phyloP scores from a whole-genome alignment of 1,140 invertebrate species.

The Bicyclus anynana region DNA sequence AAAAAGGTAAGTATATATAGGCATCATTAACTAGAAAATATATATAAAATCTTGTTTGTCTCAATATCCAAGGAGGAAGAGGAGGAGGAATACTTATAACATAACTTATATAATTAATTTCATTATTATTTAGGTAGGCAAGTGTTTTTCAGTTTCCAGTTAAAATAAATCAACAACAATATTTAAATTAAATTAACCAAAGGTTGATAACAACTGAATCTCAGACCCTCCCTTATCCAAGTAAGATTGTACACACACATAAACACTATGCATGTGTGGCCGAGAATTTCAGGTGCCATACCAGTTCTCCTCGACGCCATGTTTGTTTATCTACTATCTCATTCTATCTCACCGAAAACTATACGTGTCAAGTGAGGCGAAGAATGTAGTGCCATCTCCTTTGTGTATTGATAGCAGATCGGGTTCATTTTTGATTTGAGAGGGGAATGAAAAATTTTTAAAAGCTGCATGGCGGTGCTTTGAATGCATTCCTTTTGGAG shows the following conservation, averaged over 20 bases:
- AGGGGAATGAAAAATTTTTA: constrained; percentile 68
- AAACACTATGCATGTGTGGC: constrained; percentile 44
- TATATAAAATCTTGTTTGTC: too few relatives aligned
- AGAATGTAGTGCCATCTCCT: constrained; percentile 40
- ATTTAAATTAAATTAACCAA: too few relatives aligned
- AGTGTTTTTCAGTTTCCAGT: too few relatives aligned
- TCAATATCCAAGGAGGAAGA: too few relatives aligned
- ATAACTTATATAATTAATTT: too few relatives aligned
- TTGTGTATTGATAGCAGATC: constrained; percentile 43
- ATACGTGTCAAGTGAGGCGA: constrained; percentile 31
- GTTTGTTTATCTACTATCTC: constrained; percentile 57
- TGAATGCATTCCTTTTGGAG: constrained; percentile 8
- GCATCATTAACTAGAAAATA: too few relatives aligned
- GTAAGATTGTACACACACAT: constrained; percentile 23
- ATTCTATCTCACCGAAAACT: constrained; percentile 32
- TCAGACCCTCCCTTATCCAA: constrained; percentile 18
- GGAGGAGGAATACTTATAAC: too few relatives aligned
- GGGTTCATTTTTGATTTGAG: constrained; percentile 58
- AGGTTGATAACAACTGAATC: constrained; percentile 10
- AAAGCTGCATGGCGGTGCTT: constrained; percentile 24
- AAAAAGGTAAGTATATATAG: too few relatives aligned
- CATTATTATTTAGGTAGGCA: too few relatives aligned
- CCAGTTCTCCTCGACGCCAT: constrained; percentile 57
- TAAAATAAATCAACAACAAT: too few relatives aligned
- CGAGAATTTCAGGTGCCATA: constrained; percentile 50